Base-by-base conservation (phyloP, 2,113 vertebrate species). In the Notothenia coriiceps region DNA sequence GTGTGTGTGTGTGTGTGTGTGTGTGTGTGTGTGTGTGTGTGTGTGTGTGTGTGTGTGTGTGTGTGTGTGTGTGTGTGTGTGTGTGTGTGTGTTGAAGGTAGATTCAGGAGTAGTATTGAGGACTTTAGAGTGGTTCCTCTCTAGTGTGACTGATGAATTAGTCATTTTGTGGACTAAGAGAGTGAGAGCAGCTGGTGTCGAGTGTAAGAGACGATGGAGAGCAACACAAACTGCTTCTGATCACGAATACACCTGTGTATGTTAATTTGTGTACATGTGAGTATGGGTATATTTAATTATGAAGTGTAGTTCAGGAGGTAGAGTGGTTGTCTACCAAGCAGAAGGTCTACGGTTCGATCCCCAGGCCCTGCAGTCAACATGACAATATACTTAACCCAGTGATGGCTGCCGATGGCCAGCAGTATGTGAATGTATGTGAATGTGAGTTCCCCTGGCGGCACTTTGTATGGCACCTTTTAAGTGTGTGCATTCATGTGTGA, bases 121-220 rank as follows among this genome's bases (percentile, higher is more conserved):
- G 15, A 57, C 49, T 22, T 64, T 14, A 49, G 64, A 77, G 71
- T 75, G 63, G 17, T 56, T 72, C 14, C n/a, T 79, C 47, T 72
- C 22, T 18, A 40, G 57, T 78, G 50, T 75, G 40, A 70, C 72
- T 77, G 20, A 73, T 85, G 64, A 84, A 76, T 83, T 65, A 76
- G 60, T 81, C 10, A 70, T 83, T 88, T 79, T 77, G 54, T 50
- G 52, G 40, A 71, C 51, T 60, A 11, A 22, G 25, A 78, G 13
- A 51, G 56, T 56, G 49, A 65, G 57, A 55, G 74, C 56, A 69
- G 64, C 51, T 69, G 62, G 71, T 79, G 71, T 87, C 17, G 22
- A 22, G 22, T 22, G 56, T 64, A 56, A 78, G 59, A 54, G 43
- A 29, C 29, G 55, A n/a, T 63, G 44, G 56, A 59, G 51, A 80